Conservation (phyloP, 2,797 vertebrate species). For the Sphenopsis melanotis region DNA sequence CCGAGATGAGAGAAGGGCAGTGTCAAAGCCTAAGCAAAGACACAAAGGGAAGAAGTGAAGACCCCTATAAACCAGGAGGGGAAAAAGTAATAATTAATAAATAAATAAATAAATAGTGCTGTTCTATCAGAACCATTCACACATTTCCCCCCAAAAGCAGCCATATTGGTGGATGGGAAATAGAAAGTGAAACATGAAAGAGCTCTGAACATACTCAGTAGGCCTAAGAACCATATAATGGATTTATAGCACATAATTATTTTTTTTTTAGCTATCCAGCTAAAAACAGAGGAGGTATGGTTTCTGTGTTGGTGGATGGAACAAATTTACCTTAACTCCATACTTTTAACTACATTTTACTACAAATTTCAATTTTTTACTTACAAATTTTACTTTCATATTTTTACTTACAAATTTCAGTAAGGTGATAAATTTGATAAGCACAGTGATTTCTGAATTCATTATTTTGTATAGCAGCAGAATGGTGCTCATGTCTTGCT, state of each 20-base stretch:
- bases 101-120: background rate
- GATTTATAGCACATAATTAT: background rate
- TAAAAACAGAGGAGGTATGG: background rate
- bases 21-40: background rate
- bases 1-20: background rate
- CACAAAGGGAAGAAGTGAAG: background rate
- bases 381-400: background rate
- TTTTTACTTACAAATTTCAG: background rate
- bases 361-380: background rate
- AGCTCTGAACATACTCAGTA: background rate
- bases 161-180: background rate
- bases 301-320: background rate
- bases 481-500: background rate
- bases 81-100: background rate
- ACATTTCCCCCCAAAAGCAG: background rate
- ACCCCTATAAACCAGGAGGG: background rate
- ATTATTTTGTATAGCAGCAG: background rate
- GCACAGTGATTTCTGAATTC: background rate
- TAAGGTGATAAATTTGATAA: background rate
- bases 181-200: background rate
- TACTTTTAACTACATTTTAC: background rate
- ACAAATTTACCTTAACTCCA: background rate
- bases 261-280: background rate
- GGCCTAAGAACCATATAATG: background rate
- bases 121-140: background rate